Evolutionary conservation across 1,140 invertebrate genomes (phyloP).

Genomic region (Drosophila ironensis): DNA sequence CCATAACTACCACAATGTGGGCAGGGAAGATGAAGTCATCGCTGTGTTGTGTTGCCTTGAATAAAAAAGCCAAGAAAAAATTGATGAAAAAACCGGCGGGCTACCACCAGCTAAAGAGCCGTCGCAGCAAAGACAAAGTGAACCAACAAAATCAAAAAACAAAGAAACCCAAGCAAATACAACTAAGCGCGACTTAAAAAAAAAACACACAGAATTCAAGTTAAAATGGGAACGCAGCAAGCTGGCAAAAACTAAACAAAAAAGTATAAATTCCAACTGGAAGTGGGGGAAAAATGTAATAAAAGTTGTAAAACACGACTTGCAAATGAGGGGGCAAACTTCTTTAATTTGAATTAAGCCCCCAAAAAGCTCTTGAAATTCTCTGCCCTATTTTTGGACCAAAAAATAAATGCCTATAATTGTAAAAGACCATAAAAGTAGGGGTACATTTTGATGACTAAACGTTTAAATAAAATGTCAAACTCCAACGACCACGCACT

Average conservation of each 20-base stretch:
- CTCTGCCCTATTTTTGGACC: background rate
- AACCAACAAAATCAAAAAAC: conserved; percentile 10
- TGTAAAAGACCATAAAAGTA: background rate
- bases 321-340: background rate
- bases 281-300: background rate
- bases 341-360: background rate
- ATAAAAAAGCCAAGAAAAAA: conserved; percentile 21
- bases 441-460: background rate
- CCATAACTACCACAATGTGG: conserved; percentile 22
- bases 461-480: background rate
- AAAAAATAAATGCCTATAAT: no score
- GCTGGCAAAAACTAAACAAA: background rate
- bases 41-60: conserved; percentile 56
- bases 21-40: conserved; percentile 69
- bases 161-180: conserved; percentile 12
- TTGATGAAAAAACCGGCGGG: conserved; percentile 7
- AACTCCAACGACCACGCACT: background rate
- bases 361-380: background rate
- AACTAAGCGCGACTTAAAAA: conserved; percentile 28
- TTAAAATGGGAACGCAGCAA: conserved; percentile 13
- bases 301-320: conserved; percentile 5
- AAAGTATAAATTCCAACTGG: background rate
- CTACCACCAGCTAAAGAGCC: background rate
- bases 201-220: conserved; percentile 21
- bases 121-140: background rate